These are phyloP conservation scores for Eulacestoma nigropectus DNA, from an alignment of 2,113 vertebrate species.

Conservation along the genomic window DNA sequence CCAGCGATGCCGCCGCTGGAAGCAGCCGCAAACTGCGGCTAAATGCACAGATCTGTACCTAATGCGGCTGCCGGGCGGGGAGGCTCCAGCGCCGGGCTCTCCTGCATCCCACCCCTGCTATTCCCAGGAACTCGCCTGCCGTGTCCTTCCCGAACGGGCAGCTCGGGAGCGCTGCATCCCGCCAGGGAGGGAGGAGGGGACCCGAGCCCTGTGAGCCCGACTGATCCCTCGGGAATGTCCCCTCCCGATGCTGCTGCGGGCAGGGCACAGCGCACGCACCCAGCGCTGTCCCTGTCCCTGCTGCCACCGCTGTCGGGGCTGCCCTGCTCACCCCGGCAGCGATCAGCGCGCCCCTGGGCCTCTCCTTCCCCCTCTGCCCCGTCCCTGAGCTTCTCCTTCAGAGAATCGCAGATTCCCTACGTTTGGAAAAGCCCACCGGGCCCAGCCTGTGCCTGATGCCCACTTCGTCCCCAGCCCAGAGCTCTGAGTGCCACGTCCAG, in stretches of 20 bases:
- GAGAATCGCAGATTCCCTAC: not conserved
- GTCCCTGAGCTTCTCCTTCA: fast-evolving
- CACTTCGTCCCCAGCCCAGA: not conserved
- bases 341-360: fast-evolving
- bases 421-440: not conserved
- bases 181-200: not conserved
- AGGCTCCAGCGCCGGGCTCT: too few relatives aligned
- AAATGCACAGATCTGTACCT: fast-evolving
- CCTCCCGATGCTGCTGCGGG: too few relatives aligned
- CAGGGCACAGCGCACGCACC: not conserved
- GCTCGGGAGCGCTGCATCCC: too few relatives aligned
- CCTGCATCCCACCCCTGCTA: fast-evolving
- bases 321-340: not conserved
- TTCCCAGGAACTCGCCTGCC: not conserved
- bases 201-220: not conserved
- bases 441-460: fast-evolving
- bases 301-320: not conserved
- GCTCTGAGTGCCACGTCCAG: not conserved
- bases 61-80: not conserved
- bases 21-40: not conserved
- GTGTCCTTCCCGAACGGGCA: not conserved
- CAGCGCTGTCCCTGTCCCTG: not conserved
- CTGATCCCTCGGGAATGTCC: too few relatives aligned
- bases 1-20: fast-evolving
- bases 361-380: not conserved